Percentiles rank a stretch among this genome's conserved stretches.
Evolutionary conservation across 2,797 vertebrate genomes (phyloP).

Genomic region (Hafferia zeledoni): DNA sequence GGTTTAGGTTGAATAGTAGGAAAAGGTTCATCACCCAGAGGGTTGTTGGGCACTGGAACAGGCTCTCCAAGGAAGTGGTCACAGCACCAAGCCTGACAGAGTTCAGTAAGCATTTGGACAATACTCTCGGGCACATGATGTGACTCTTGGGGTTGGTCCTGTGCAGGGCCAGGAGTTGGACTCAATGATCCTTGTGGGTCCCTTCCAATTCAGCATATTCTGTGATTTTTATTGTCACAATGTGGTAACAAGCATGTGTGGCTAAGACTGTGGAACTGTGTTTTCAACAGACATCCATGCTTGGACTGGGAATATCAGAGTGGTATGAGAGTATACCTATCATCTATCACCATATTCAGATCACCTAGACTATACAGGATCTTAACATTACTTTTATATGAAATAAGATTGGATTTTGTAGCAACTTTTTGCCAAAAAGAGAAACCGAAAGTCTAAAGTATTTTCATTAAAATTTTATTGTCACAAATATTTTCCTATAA

Average conservation of each 20-base stretch:
- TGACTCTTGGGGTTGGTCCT: neutral
- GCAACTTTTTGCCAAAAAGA: neutral
- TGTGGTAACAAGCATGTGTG: rapidly evolving
- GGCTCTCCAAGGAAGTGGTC: neutral
- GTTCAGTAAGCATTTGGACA: neutral
- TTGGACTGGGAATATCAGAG: neutral
- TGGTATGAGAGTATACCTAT: neutral
- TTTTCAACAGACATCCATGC: neutral
- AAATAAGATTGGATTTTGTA: neutral
- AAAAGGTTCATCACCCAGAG: neutral
- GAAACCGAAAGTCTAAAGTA: neutral
- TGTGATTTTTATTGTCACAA: neutral
- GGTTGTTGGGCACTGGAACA: neutral
- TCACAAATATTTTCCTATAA: neutral
- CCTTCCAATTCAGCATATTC: neutral
- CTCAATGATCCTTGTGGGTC: neutral
- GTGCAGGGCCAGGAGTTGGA: neutral
- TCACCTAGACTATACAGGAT: neutral
- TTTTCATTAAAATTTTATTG: neutral
- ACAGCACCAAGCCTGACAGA: neutral
- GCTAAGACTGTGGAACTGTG: neutral
- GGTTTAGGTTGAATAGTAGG: neutral
- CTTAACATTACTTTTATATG: neutral
- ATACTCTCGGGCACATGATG: neutral
- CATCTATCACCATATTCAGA: neutral